These are phyloP conservation scores for Neoarius graeffei DNA, from an alignment of 2,113 vertebrate genomes.

Conservation along the genomic window DNA sequence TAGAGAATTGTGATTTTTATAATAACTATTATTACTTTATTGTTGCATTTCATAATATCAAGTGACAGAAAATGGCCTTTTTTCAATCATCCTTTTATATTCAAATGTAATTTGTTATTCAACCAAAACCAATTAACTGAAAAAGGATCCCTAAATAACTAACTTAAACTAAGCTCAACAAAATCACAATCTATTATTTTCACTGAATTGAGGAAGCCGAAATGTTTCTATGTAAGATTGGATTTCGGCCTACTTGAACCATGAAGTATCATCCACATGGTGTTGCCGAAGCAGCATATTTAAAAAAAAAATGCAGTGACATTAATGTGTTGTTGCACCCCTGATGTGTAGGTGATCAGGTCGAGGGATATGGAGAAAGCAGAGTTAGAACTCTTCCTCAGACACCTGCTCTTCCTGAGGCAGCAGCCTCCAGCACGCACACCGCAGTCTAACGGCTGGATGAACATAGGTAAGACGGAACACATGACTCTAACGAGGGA, in stretches of 20 bases:
- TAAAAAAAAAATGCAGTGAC: neutral
- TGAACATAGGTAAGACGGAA: conserved; percentile 40
- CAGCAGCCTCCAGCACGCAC: conserved; percentile 71
- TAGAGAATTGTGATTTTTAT: too few relatives aligned
- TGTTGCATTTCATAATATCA: too few relatives aligned
- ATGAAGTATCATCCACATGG: neutral
- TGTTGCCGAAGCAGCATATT: neutral
- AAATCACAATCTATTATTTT: neutral
- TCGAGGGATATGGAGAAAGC: conserved; percentile 76
- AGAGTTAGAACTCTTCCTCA: conserved; percentile 83
- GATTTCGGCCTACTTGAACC: neutral
- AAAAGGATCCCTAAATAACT: too few relatives aligned
- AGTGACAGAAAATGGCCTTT: too few relatives aligned
- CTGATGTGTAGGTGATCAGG: conserved; percentile 75
- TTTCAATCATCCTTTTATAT: too few relatives aligned
- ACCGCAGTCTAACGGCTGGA: conserved; percentile 47
- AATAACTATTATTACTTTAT: too few relatives aligned
- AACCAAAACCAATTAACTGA: too few relatives aligned
- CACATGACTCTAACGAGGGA: neutral
- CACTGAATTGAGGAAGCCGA: neutral
- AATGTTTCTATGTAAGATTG: neutral
- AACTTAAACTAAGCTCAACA: neutral
- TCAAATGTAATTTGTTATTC: too few relatives aligned
- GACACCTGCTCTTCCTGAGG: conserved; percentile 84
- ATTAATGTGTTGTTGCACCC: neutral